Conservation (phyloP, 2,113 vertebrate genomes). For the Corynorhinus townsendii region DNA sequence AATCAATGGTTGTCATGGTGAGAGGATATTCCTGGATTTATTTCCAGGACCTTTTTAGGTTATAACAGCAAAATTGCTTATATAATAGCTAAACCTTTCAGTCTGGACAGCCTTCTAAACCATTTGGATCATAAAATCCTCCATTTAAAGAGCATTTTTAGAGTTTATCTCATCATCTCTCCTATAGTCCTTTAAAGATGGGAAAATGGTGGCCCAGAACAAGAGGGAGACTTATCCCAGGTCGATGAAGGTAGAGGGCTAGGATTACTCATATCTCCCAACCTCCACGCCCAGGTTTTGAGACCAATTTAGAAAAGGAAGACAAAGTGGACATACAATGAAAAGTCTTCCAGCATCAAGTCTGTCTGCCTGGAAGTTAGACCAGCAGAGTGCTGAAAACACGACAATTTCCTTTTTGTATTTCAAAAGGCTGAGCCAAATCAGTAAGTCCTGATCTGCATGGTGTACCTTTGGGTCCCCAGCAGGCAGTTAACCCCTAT, state of each 20-base stretch:
- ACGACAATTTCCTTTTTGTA: not conserved
- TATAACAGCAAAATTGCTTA: not conserved
- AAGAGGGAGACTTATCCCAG: not conserved
- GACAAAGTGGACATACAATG: fast-evolving
- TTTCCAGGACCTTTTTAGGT: not conserved
- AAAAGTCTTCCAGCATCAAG: not conserved
- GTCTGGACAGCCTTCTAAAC: not conserved
- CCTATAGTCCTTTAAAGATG: not conserved
- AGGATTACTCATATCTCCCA: not conserved
- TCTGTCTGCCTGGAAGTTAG: not conserved
- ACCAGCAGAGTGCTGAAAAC: not conserved
- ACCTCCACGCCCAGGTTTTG: not conserved
- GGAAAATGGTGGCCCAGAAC: not conserved
- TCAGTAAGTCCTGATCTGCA: not conserved
- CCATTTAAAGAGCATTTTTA: not conserved
- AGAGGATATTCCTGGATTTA: slow-evolving; percentile 29
- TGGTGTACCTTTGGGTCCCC: not conserved
- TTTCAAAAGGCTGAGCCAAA: not conserved
- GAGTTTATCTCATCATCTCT: not conserved
- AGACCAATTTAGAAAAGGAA: not conserved
- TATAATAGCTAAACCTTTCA: not conserved
- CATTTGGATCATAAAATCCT: not conserved
- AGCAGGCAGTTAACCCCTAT: fast-evolving
- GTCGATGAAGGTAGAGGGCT: not conserved
- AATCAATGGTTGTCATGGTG: slow-evolving; percentile 44